Percentiles rank a stretch among this genome's conserved stretches.
Conservation (phyloP, 2,113 vertebrate genomes). For the Clarias magur region DNA sequence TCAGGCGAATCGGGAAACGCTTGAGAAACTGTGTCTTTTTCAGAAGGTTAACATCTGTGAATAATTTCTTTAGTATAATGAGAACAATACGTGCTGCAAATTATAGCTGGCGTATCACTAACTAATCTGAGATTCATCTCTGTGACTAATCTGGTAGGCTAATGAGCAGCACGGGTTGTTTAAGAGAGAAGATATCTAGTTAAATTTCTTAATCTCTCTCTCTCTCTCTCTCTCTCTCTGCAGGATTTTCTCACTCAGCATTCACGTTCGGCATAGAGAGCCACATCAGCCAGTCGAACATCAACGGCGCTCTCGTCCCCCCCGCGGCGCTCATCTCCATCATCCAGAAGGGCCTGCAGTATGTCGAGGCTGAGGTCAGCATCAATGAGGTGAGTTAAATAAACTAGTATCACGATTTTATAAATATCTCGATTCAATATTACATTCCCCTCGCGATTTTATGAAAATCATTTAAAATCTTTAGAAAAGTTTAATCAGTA, state of each 20-base stretch:
- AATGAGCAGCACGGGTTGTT: background rate
- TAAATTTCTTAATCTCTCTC: background rate
- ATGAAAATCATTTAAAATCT: too few species aligned
- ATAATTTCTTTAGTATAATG: too few species aligned
- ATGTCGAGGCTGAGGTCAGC: constrained; percentile 99
- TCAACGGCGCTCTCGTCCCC: constrained; percentile 97
- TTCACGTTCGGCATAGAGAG: constrained; percentile 99
- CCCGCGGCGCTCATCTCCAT: constrained; percentile 99
- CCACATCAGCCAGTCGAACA: constrained; percentile 99
- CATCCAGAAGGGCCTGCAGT: constrained; percentile 99
- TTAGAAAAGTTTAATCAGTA: too few species aligned
- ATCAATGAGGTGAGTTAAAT: constrained; percentile 99
- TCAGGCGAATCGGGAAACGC: background rate
- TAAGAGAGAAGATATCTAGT: background rate
- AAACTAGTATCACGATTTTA: too few species aligned
- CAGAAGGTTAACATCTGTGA: background rate
- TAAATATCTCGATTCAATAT: too few species aligned
- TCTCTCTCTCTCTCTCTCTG: background rate
- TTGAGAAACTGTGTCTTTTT: background rate
- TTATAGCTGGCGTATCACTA: background rate
- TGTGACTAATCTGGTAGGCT: background rate
- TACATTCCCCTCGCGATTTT: too few species aligned
- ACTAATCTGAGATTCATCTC: background rate
- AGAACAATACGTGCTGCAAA: too few species aligned
- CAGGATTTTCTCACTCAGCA: constrained; percentile 98